Percentiles rank a stretch among this genome's conserved stretches.
Conservation (phyloP, 2,797 vertebrate species). For the Sphenopsis melanotis region DNA sequence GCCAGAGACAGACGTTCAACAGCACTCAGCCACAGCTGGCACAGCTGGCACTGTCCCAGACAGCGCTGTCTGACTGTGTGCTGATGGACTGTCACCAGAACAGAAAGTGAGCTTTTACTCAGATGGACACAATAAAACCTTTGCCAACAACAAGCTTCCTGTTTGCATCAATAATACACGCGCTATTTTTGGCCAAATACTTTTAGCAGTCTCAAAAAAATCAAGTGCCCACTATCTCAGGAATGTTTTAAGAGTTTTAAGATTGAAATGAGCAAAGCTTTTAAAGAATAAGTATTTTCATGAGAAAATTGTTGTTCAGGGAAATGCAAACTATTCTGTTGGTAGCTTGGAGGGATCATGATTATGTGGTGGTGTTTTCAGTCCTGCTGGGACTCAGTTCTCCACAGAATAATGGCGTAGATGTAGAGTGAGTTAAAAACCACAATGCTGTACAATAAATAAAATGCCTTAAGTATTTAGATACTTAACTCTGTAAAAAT, state of each 20-base stretch:
- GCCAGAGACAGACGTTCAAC: not conserved
- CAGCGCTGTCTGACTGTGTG: not conserved
- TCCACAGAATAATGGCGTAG: not conserved
- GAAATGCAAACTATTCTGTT: not conserved
- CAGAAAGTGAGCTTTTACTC: not conserved
- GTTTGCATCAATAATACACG: not conserved
- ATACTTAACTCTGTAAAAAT: not conserved
- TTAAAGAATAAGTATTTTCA: not conserved
- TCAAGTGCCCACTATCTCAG: not conserved
- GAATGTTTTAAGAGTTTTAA: not conserved
- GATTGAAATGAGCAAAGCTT: not conserved
- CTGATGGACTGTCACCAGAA: not conserved
- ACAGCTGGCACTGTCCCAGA: not conserved
- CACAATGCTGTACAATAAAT: not conserved
- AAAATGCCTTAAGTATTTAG: not conserved
- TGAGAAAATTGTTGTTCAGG: not conserved
- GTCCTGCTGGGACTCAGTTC: not conserved
- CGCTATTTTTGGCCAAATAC: not conserved
- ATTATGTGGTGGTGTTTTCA: not conserved
- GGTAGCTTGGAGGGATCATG: not conserved
- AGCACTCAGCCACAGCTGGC: not conserved
- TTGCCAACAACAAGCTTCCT: not conserved
- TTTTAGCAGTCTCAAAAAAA: not conserved
- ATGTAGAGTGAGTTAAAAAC: not conserved
- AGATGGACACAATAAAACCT: not conserved